Percentiles rank a stretch among this genome's conserved stretches.
These are phyloP conservation scores for Pimpla rufipes DNA, from an alignment of 2,888 invertebrate species.

Conservation along the genomic window DNA sequence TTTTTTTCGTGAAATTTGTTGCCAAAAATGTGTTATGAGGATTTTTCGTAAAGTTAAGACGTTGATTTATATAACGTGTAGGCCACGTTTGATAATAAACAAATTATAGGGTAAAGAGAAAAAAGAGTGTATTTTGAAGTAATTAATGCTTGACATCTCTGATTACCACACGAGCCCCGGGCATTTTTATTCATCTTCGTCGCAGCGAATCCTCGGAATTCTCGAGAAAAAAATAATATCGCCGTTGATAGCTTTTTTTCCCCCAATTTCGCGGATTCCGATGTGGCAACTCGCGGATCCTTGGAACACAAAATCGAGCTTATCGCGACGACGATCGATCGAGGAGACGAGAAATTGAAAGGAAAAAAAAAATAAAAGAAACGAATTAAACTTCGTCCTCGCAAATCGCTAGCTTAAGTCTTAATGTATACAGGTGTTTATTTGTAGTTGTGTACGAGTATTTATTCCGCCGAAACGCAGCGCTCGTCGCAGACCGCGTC, in stretches of 20 bases:
- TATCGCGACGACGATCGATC: slow-evolving; percentile 43
- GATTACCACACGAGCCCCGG: too few relatives aligned
- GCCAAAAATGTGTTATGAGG: too few relatives aligned
- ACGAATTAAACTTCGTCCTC: slow-evolving; percentile 63
- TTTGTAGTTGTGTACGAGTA: slow-evolving; percentile 33
- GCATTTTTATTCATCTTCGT: slow-evolving; percentile 19
- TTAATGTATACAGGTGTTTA: slow-evolving; percentile 34
- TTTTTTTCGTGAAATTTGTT: too few relatives aligned
- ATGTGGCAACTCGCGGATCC: background rate
- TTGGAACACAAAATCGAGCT: slow-evolving; percentile 42
- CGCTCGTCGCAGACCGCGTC: slow-evolving; percentile 53
- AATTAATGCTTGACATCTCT: too few relatives aligned
- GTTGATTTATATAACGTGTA: too few relatives aligned
- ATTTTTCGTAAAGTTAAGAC: too few relatives aligned
- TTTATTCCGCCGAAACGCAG: slow-evolving; percentile 46
- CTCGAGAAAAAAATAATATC: background rate
- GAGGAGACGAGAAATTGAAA: slow-evolving; percentile 1
- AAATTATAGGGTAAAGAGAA: too few relatives aligned
- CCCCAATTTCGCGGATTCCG: background rate
- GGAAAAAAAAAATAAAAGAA: slow-evolving; percentile 18
- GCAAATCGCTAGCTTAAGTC: slow-evolving; percentile 62
- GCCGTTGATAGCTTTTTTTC: background rate
- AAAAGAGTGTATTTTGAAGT: too few relatives aligned
- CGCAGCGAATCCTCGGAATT: background rate
- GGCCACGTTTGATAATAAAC: too few relatives aligned